phyloP scores from a whole-genome alignment of 2,113 vertebrate species.

The Pseudopodoces humilis region DNA sequence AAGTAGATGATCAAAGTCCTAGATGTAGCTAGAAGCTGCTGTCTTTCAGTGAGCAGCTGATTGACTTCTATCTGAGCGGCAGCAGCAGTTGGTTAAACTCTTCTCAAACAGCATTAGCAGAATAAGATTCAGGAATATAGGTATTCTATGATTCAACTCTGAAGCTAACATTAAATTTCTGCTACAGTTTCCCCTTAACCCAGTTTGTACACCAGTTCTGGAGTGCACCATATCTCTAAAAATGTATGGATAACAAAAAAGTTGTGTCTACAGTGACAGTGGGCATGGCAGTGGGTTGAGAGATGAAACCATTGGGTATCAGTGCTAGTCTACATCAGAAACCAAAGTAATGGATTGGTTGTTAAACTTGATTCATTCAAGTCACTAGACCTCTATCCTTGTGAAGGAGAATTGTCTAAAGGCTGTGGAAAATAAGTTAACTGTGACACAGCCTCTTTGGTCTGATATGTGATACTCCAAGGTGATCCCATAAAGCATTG shows the following conservation, averaged over 20 bases:
- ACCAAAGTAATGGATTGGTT: background rate
- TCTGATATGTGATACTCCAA: background rate
- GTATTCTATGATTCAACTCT: background rate
- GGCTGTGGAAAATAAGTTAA: background rate
- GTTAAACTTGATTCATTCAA: background rate
- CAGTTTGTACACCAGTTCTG: background rate
- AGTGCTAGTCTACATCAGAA: background rate
- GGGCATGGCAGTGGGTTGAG: background rate
- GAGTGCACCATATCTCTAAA: background rate
- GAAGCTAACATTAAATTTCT: background rate
- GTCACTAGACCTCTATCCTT: background rate
- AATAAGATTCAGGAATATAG: background rate
- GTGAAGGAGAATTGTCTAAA: background rate
- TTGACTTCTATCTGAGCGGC: background rate
- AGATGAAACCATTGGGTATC: background rate
- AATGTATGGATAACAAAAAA: rapidly evolving
- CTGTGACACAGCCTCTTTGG: background rate
- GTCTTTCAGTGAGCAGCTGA: background rate
- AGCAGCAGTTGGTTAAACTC: background rate
- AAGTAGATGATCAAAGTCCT: background rate
- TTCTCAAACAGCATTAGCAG: background rate
- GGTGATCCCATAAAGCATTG: background rate
- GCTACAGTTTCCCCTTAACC: background rate
- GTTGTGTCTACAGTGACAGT: background rate
- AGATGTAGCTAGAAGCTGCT: background rate